Evolutionary conservation across 2,113 vertebrate genomes (phyloP).

Genomic region (Cavia porcellus): DNA sequence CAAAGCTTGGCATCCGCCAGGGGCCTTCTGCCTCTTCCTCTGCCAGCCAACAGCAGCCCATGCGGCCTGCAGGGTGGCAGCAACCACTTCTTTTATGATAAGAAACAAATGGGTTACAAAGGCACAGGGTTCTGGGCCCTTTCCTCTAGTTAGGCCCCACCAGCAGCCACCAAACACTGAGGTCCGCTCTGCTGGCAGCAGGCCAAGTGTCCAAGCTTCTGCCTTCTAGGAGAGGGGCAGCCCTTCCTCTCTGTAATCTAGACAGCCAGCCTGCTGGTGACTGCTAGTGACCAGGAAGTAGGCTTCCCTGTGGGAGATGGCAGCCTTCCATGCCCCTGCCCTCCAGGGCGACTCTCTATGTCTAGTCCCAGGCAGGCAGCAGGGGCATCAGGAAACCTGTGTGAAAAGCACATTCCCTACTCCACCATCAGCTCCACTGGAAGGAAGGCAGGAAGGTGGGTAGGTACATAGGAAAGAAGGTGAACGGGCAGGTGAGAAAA

Average conservation of each 20-base stretch:
- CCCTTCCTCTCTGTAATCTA: background rate
- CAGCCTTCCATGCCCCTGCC: background rate
- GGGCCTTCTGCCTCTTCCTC: background rate
- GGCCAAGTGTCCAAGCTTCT: background rate
- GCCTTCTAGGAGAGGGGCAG: background rate
- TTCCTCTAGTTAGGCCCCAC: background rate
- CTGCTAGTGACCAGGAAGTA: background rate
- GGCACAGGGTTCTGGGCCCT: background rate
- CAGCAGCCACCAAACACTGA: background rate
- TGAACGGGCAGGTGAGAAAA: too few relatives aligned
- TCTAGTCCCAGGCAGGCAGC: background rate
- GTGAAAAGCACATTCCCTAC: background rate
- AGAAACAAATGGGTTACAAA: background rate
- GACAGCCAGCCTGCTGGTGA: background rate
- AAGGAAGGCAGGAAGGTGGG: background rate
- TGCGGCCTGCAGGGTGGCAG: accelerated
- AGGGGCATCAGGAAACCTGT: background rate
- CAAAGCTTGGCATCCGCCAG: background rate
- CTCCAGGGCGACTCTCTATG: background rate
- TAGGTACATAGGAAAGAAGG: too few relatives aligned
- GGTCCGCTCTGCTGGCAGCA: background rate
- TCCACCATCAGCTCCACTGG: too few relatives aligned
- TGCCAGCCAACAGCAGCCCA: background rate
- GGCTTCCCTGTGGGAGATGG: background rate
- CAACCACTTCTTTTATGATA: background rate